Evolutionary conservation across 2,888 invertebrate species (phyloP).

Genomic region (Himalopsyche anomala): DNA sequence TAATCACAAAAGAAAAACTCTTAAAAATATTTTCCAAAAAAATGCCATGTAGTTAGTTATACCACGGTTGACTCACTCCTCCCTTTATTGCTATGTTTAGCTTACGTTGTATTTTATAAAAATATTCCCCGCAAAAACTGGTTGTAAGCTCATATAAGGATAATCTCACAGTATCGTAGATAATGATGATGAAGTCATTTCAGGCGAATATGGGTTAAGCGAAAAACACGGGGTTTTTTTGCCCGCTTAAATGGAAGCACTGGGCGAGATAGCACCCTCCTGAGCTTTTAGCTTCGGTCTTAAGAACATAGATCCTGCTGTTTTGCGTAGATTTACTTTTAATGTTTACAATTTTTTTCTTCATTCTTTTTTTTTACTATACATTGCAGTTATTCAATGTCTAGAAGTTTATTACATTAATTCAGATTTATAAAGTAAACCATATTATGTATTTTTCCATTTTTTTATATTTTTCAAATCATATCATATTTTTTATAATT

Average conservation of each 20-base stretch:
- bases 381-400: too few relatives aligned
- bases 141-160: slow-evolving; percentile 19
- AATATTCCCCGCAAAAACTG: slow-evolving; percentile 27
- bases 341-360: background rate
- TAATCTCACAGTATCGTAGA: slow-evolving; percentile 35
- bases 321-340: background rate
- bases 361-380: background rate
- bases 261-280: background rate
- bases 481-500: too few relatives aligned
- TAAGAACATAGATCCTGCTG: slow-evolving; percentile 8
- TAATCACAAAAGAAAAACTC: too few relatives aligned
- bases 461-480: too few relatives aligned
- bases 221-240: slow-evolving; percentile 7
- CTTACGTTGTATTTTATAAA: background rate
- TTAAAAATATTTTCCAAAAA: too few relatives aligned
- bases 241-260: background rate
- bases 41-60: too few relatives aligned
- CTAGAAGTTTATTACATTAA: too few relatives aligned
- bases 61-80: too few relatives aligned
- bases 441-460: too few relatives aligned
- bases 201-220: slow-evolving; percentile 9
- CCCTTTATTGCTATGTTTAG: background rate
- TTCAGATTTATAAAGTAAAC: too few relatives aligned
- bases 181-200: slow-evolving; percentile 35
- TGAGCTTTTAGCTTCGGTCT: background rate